Evolutionary conservation across 2,797 vertebrate species (phyloP), one percentile per base, ranked within the genome.

Genomic region (Agapornis canus): DNA sequence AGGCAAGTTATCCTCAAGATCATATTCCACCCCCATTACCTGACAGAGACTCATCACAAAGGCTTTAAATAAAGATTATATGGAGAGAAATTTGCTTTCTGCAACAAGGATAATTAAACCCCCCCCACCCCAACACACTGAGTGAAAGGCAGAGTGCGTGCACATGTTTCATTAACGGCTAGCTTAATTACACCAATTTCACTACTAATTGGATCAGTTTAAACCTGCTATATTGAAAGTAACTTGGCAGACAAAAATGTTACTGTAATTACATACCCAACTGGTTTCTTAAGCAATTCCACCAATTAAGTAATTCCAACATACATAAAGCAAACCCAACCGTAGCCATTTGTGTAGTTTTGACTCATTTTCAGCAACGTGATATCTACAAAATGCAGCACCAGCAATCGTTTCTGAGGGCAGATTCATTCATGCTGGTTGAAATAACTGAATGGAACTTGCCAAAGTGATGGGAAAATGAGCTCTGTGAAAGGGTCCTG

Each of bases 181-280:
- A 83, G 72, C 52, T 90, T 96, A 94, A 96, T 92, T 87, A 88
- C 85, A 82, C 68, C 90, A 40, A 87, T 95, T 89, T 77, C 2
- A 4, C 68, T 91, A 77, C 89, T 93, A 95, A 94, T 91, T 90
- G 92, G 92, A 93, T 96, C 90, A 77, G 52, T 86, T 90, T 80
- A 83, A 95, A 95, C 75, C 93, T 95, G 89, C 68, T 85, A 82
- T 75, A 57, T 14, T 47, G 82, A 68, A 76, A 87, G 84, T 40
- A 81, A 78, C 90, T 51, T 85, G 93, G 92, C 94, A 95, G 84
- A 79, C 69, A 84, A 83, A 92, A 56, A 80, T 3, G 19, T 27
- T 57, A 29, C 78, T 43, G 6, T 39, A 64, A 95, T 92, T 80
- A 93, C 83, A 85, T 82, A 95, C 86, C 12, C 83, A 91, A 95